These are phyloP conservation scores for Dynastes grantii DNA, from an alignment of 2,888 invertebrate species.

Conservation along the genomic window DNA sequence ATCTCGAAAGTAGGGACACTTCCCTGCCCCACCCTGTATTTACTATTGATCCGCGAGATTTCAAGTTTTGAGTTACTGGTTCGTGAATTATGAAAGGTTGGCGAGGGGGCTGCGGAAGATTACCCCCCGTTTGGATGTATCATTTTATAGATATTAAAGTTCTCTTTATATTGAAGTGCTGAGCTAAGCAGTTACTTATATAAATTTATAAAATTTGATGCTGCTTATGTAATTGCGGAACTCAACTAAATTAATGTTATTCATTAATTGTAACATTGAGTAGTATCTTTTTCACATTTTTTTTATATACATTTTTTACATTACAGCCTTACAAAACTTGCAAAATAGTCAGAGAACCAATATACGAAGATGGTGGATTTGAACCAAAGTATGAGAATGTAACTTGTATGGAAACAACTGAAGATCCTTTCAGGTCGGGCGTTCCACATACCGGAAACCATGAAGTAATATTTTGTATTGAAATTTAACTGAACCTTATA, in stretches of 20 bases:
- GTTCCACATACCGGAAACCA: not conserved
- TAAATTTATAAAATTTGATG: no score
- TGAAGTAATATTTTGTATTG: not conserved
- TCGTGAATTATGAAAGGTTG: no score
- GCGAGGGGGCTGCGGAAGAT: no score
- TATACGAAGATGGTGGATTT: constrained; percentile 9
- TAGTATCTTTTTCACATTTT: not conserved
- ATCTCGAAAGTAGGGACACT: no score
- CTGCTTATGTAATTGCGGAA: no score
- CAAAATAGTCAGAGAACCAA: not conserved
- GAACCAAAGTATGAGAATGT: constrained; percentile 24
- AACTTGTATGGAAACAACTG: constrained; percentile 21
- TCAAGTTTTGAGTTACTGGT: no score
- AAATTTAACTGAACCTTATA: not conserved
- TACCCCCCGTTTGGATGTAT: no score
- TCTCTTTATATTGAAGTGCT: no score
- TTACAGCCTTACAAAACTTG: constrained; percentile 17
- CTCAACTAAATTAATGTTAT: not conserved
- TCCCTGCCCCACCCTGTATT: no score
- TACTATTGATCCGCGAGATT: no score
- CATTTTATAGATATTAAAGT: no score
- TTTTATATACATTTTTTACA: not conserved
- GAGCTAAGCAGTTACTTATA: no score
- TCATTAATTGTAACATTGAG: not conserved
- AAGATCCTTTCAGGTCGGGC: constrained; percentile 16